Evolutionary conservation across 1,140 invertebrate species (phyloP).

Genomic region (Drosophila lini): DNA sequence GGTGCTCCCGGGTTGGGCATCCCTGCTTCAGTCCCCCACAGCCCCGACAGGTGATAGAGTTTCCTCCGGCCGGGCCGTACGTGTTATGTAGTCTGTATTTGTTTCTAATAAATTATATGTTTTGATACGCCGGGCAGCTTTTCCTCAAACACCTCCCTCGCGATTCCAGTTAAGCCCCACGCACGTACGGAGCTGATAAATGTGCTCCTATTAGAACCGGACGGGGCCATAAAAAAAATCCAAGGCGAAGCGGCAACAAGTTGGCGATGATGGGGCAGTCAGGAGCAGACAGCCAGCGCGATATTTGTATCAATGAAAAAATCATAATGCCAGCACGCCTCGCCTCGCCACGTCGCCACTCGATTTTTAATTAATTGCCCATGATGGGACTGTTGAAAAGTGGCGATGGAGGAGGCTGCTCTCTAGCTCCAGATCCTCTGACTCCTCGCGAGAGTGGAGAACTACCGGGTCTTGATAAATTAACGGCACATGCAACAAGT

Average conservation of each 20-base stretch:
- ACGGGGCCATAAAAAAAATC: conserved; percentile 66
- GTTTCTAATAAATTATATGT: conserved; percentile 55
- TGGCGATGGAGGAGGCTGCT: conserved; percentile 27
- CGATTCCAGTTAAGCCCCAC: conserved; percentile 42
- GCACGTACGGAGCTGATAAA: conserved; percentile 77
- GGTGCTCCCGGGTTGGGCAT: conserved; percentile 5
- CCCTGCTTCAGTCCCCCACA: conserved; percentile 21
- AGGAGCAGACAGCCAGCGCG: conserved; percentile 26
- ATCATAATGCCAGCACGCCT: conserved; percentile 76
- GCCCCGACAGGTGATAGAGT: conserved; percentile 27
- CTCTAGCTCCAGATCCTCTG: not conserved
- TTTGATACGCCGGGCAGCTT: conserved; percentile 14
- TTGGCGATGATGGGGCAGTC: conserved; percentile 32
- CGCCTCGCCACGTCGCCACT: conserved; percentile 32
- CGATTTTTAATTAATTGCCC: conserved; percentile 78
- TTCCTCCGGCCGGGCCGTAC: conserved; percentile 8
- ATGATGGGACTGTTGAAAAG: conserved; percentile 80
- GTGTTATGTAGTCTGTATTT: conserved; percentile 45
- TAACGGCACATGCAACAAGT: conserved; percentile 80
- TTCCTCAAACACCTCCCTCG: conserved; percentile 52
- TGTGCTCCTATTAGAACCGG: conserved; percentile 66
- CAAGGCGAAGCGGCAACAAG: conserved; percentile 49
- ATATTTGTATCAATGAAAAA: conserved; percentile 82
- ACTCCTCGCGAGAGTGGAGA: conserved; percentile 6
- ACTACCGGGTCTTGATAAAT: conserved; percentile 63